These are phyloP conservation scores for Macrosiphum euphorbiae DNA, from an alignment of 2,888 invertebrate species.

Conservation along the genomic window DNA sequence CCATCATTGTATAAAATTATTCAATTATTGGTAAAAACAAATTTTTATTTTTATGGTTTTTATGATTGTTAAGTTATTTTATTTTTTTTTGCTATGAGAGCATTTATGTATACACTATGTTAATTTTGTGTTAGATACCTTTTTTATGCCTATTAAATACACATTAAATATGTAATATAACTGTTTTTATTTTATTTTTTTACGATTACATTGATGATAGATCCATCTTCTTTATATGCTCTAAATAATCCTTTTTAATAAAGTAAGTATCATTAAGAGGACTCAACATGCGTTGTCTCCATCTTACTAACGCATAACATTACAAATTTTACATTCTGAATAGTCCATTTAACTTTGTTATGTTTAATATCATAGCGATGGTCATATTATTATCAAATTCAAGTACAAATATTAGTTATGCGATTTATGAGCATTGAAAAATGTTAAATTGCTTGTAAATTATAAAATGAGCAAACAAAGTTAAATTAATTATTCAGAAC, in stretches of 20 bases:
- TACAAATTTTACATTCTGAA: too few species aligned
- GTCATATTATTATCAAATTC: too few species aligned
- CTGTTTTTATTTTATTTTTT: background rate
- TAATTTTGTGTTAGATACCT: background rate
- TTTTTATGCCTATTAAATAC: background rate
- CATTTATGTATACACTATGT: background rate
- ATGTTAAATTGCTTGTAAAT: too few species aligned
- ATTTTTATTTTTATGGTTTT: background rate
- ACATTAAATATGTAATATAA: background rate
- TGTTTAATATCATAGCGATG: too few species aligned
- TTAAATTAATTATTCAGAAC: too few species aligned
- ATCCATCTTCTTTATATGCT: background rate
- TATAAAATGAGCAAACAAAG: too few species aligned
- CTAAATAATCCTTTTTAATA: background rate
- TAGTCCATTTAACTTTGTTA: too few species aligned
- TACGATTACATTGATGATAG: background rate
- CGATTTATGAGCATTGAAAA: too few species aligned
- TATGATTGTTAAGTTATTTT: background rate
- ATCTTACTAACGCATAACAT: too few species aligned
- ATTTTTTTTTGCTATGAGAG: background rate
- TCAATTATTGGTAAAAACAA: background rate
- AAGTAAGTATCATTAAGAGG: background rate
- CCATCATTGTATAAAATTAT: background rate
- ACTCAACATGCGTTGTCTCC: too few species aligned
- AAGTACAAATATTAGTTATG: too few species aligned